Base-by-base conservation (phyloP, 2,797 vertebrate species). In the Mormyrops attenuatus region DNA sequence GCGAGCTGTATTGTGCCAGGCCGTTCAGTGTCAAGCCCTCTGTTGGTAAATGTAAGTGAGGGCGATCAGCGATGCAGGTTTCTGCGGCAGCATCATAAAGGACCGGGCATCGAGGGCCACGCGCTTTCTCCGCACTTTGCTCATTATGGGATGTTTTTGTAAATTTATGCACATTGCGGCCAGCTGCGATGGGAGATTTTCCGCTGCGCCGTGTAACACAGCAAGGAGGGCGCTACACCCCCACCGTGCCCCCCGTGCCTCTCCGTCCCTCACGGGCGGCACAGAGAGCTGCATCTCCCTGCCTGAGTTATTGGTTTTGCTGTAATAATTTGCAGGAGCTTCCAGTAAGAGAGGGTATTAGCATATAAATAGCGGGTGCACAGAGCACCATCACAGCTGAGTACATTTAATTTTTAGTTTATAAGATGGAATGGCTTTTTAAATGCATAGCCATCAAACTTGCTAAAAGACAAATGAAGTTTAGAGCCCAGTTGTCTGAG, bases 321-420 rank as follows among this genome's bases (percentile, higher is more conserved):
- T 96, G 94, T 97, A 97, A 97, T 98, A 97, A 98, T 99, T 98
- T 98, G 97, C 97, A 95, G 97, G 97, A 97, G 96, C 97, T 97
- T 98, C 97, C 96, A 96, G 95, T 94, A 92, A 93, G 93, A 94
- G 95, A 97, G 96, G 95, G 96, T 96, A 99, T 99, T 99, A 99
- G 98, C 98, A 99, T 99, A 99, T 99, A 99, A 98, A 99, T 99
- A 99, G 98, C 98, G 97, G 97, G 96, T 96, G 97, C 97, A 97
- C 94, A 95, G 97, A 97, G 94, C 96, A 96, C 97, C 97, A 98
- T 98, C 98, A 98, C 97, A 99, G 97, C 97, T 97, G 97, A 99
- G 98, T 98, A 98, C 97, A 96, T 98, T 98, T 98, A 98, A 99
- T 98, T 99, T 98, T 99, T 98, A 96, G 96, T 98, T 98, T 98